These are phyloP conservation scores for Lycaon pictus DNA, from an alignment of 2,113 vertebrate species.

Conservation along the genomic window DNA sequence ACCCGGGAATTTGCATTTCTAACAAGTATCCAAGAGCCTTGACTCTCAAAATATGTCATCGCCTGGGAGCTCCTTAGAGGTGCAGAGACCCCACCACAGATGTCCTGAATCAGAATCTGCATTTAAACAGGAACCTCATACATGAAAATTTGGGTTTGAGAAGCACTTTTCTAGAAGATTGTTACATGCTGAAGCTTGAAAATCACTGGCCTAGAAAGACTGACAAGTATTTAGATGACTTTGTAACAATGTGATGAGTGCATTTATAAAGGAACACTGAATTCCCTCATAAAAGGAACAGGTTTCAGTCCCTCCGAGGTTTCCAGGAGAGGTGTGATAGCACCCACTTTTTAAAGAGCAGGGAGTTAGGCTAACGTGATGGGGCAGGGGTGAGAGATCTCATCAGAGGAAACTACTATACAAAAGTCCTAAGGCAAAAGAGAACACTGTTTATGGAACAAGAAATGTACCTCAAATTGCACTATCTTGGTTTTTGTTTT, in stretches of 20 bases:
- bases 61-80: background rate
- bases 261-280: background rate
- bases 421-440: background rate
- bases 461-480: background rate
- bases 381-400: background rate
- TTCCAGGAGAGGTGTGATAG: background rate
- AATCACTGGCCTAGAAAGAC: background rate
- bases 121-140: background rate
- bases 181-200: background rate
- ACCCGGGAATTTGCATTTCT: background rate
- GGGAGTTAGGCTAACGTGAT: background rate
- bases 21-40: background rate
- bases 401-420: background rate
- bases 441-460: background rate
- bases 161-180: background rate
- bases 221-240: background rate
- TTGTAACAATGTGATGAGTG: background rate
- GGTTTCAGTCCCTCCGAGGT: background rate
- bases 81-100: background rate
- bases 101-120: background rate
- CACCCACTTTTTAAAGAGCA: background rate
- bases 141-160: background rate
- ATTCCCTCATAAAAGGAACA: background rate
- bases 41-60: background rate
- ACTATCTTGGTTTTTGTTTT: background rate